Evolutionary conservation across 2,113 vertebrate genomes (phyloP).

Genomic region (Xiphophorus maculatus): DNA sequence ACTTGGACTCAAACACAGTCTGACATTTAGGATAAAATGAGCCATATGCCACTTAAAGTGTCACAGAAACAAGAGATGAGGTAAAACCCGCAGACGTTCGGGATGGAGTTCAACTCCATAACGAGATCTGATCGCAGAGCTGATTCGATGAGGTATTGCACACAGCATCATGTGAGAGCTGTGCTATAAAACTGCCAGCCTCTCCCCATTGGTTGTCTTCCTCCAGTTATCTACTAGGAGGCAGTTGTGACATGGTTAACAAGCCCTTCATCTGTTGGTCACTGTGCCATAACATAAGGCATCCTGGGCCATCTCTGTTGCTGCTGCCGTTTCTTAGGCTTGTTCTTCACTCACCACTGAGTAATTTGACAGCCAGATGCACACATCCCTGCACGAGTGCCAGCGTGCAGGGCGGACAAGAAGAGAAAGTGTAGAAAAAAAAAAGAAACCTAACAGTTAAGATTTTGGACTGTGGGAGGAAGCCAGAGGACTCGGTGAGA

Average conservation of each 20-base stretch:
- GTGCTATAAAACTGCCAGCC: neutral
- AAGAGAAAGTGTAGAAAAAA: constrained; percentile 21
- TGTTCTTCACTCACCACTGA: constrained; percentile 6
- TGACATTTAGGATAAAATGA: constrained; percentile 67
- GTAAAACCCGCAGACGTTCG: constrained; percentile 44
- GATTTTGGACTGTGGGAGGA: no score
- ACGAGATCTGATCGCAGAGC: constrained; percentile 21
- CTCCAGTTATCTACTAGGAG: constrained; percentile 5
- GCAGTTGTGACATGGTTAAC: constrained; percentile 33
- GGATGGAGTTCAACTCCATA: constrained; percentile 29
- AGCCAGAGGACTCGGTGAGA: no score
- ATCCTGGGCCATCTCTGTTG: constrained; percentile 24
- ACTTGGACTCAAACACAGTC: constrained; percentile 58
- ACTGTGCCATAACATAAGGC: constrained; percentile 27
- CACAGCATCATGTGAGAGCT: neutral
- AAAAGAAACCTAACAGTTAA: neutral
- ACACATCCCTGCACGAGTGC: constrained; percentile 17
- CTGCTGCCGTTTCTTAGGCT: constrained; percentile 23
- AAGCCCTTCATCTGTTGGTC: constrained; percentile 28
- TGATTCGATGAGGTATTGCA: neutral
- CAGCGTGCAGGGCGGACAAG: constrained; percentile 17
- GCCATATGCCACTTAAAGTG: constrained; percentile 46
- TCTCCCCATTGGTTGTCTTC: constrained; percentile 2
- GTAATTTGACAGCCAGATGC: constrained; percentile 47
- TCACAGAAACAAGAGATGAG: constrained; percentile 54